Evolutionary conservation across 2,888 invertebrate genomes (phyloP).

Genomic region (Ptilodon capucinus): DNA sequence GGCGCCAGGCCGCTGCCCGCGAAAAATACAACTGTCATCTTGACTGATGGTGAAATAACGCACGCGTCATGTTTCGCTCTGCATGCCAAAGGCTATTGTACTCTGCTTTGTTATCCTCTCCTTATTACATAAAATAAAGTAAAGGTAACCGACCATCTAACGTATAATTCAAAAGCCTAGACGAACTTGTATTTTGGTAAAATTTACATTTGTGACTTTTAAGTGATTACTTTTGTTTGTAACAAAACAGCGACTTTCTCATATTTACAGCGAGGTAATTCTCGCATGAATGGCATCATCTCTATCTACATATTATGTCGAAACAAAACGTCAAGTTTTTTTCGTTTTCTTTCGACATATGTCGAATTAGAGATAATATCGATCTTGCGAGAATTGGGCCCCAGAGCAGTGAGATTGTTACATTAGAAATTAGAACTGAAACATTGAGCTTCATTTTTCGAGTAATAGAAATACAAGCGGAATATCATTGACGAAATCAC

Average conservation of each 20-base stretch:
- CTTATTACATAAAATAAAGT: constrained; percentile 60
- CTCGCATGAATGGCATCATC: too few species aligned
- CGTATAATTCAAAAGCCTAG: neutral
- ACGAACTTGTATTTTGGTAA: neutral
- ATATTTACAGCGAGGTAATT: too few species aligned
- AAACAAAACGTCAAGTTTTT: too few species aligned
- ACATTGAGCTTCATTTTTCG: neutral
- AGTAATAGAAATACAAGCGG: neutral
- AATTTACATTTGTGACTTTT: too few species aligned
- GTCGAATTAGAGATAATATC: too few species aligned
- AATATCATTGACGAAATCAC: constrained; percentile 43
- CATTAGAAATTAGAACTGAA: constrained; percentile 12
- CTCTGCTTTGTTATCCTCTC: constrained; percentile 60
- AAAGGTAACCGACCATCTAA: constrained; percentile 40
- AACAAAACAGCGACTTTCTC: too few species aligned
- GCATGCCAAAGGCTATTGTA: constrained; percentile 72
- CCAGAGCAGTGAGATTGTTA: too few species aligned
- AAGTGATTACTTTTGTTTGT: too few species aligned
- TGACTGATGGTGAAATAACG: constrained; percentile 79
- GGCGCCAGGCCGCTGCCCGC: constrained; percentile 76
- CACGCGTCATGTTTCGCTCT: constrained; percentile 71
- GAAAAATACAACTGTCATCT: constrained; percentile 81
- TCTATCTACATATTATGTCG: too few species aligned
- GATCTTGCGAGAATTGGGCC: too few species aligned
- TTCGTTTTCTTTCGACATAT: too few species aligned